Evolutionary conservation across 2,797 vertebrate species (phyloP).

Genomic region (Helicolenus hilgendorfi): DNA sequence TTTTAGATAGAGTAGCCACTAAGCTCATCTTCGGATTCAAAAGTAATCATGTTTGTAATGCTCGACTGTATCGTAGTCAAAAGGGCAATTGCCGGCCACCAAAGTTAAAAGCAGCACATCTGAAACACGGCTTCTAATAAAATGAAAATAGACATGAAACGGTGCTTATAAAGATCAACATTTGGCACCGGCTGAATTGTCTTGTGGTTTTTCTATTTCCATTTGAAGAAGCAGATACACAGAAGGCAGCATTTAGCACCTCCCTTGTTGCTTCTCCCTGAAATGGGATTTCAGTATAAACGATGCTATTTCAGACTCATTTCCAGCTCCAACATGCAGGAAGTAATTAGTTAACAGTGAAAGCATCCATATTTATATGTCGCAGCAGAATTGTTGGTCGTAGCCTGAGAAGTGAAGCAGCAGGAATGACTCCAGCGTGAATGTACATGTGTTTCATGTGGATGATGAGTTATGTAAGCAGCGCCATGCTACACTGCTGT

Average conservation of each 20-base stretch:
- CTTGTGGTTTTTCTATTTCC: conserved; percentile 40
- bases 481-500: conserved; percentile 34
- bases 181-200: conserved; percentile 34
- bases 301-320: conserved; percentile 72
- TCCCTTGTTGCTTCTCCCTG: conserved; percentile 51
- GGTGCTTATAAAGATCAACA: conserved; percentile 19
- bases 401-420: conserved; percentile 49
- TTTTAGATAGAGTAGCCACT: background rate
- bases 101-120: background rate
- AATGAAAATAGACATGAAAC: conserved; percentile 8
- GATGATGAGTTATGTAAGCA: conserved; percentile 78
- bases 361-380: conserved; percentile 66
- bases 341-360: conserved; percentile 69
- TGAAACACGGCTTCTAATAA: background rate
- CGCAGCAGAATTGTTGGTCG: conserved; percentile 26
- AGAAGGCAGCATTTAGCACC: conserved; percentile 55
- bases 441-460: conserved; percentile 68
- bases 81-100: background rate
- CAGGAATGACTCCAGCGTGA: conserved; percentile 56
- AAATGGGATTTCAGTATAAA: conserved; percentile 71
- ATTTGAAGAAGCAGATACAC: conserved; percentile 48
- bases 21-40: background rate
- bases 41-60: conserved; percentile 1
- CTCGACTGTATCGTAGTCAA: background rate
- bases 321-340: conserved; percentile 57